Conservation (phyloP, 2,113 vertebrate species). For the Oreochromis niloticus region DNA sequence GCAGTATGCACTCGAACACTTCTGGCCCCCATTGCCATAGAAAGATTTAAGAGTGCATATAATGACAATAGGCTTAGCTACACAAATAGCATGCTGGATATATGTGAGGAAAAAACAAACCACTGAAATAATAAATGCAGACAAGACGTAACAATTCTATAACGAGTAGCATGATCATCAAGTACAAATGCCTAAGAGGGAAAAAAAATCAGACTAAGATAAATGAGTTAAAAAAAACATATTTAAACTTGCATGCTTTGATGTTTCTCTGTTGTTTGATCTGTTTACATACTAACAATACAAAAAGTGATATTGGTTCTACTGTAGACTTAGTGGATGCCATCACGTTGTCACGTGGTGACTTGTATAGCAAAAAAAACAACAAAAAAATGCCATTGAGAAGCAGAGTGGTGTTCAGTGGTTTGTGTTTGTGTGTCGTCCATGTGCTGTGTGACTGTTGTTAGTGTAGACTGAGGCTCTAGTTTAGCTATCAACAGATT, state of each 20-base stretch:
- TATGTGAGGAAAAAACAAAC: conserved; percentile 67
- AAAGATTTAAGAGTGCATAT: conserved; percentile 82
- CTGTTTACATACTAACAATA: conserved; percentile 83
- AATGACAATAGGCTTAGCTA: conserved; percentile 71
- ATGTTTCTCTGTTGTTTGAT: conserved; percentile 86
- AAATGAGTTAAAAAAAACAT: conserved; percentile 46
- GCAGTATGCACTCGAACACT: conserved; percentile 75
- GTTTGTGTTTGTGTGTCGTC: conserved; percentile 91
- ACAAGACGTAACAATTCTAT: conserved; percentile 14
- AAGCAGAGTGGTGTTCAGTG: conserved; percentile 91
- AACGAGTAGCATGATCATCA: conserved; percentile 91
- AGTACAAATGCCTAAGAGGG: conserved; percentile 46
- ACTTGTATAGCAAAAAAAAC: conserved; percentile 70
- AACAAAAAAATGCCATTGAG: conserved; percentile 62
- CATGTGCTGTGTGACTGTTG: conserved; percentile 87
- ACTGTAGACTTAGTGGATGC: conserved; percentile 83
- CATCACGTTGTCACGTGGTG: conserved; percentile 85
- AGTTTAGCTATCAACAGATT: conserved; percentile 78
- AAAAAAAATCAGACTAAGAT: conserved; percentile 26
- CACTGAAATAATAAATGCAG: conserved; percentile 51
- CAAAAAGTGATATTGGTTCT: conserved; percentile 86
- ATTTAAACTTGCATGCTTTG: conserved; percentile 93
- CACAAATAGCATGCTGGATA: conserved; percentile 91
- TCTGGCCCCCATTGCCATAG: conserved; percentile 78
- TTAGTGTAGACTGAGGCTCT: conserved; percentile 81